These are phyloP conservation scores for Melanotus villosus DNA, from an alignment of 2,888 invertebrate species.

Conservation along the genomic window DNA sequence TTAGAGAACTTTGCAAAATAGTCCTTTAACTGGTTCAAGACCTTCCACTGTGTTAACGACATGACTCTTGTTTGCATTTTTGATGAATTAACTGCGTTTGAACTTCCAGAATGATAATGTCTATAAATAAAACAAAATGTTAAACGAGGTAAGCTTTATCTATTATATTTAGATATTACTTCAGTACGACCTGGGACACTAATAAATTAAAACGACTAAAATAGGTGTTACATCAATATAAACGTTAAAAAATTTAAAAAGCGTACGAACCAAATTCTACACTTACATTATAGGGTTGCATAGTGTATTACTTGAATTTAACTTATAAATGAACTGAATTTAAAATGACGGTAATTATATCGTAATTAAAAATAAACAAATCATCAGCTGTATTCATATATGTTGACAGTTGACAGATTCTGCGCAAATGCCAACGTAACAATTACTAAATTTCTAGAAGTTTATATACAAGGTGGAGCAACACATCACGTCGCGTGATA, in stretches of 20 bases:
- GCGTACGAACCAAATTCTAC: too few relatives aligned
- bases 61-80: constrained; percentile 63
- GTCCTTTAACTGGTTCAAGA: constrained; percentile 68
- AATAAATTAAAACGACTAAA: background rate
- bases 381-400: too few relatives aligned
- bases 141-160: background rate
- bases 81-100: constrained; percentile 54
- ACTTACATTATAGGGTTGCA: too few relatives aligned
- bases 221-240: background rate
- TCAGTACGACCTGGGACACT: background rate
- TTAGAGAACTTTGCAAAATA: constrained; percentile 67
- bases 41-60: constrained; percentile 67
- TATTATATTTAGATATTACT: constrained; percentile 5
- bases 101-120: constrained; percentile 43
- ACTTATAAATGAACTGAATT: too few relatives aligned
- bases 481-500: too few relatives aligned
- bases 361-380: too few relatives aligned
- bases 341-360: too few relatives aligned
- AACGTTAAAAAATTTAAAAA: background rate
- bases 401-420: too few relatives aligned
- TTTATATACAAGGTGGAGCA: too few relatives aligned
- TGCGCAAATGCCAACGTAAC: too few relatives aligned
- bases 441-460: too few relatives aligned
- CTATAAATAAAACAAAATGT: constrained; percentile 20
- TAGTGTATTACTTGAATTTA: too few relatives aligned